Evolutionary conservation across 2,888 invertebrate genomes (phyloP).

Genomic region (Nesidiocoris tenuis): DNA sequence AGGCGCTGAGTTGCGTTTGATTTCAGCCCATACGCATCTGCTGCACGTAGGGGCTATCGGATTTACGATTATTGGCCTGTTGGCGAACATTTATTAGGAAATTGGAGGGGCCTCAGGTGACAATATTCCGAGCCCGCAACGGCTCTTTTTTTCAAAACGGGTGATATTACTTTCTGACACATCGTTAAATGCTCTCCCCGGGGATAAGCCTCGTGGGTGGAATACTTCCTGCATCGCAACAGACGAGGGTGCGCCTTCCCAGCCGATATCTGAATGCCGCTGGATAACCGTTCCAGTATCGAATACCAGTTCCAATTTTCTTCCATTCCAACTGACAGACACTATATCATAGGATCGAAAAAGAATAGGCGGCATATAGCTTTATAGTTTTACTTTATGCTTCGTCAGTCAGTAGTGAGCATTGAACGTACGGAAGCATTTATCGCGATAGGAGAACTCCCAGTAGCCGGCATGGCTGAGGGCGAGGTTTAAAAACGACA

Average conservation of each 20-base stretch:
- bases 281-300: background rate
- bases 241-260: background rate
- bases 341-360: too few relatives aligned
- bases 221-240: background rate
- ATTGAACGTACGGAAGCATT: too few relatives aligned
- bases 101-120: background rate
- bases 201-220: background rate
- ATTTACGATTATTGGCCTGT: background rate
- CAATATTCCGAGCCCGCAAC: background rate
- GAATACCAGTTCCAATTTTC: background rate
- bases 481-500: too few relatives aligned
- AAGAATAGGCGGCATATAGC: too few relatives aligned
- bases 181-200: background rate
- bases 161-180: background rate
- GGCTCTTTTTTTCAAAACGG: background rate
- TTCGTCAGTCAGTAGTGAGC: too few relatives aligned
- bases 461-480: too few relatives aligned
- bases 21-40: background rate
- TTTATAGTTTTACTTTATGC: too few relatives aligned
- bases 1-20: background rate
- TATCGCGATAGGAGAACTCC: too few relatives aligned
- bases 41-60: background rate
- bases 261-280: background rate
- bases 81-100: background rate
- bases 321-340: background rate